Percentiles rank a stretch among this genome's conserved stretches.
These are phyloP conservation scores for Gallinago nigripennis DNA, from an alignment of 2,797 vertebrate species.

Conservation along the genomic window DNA sequence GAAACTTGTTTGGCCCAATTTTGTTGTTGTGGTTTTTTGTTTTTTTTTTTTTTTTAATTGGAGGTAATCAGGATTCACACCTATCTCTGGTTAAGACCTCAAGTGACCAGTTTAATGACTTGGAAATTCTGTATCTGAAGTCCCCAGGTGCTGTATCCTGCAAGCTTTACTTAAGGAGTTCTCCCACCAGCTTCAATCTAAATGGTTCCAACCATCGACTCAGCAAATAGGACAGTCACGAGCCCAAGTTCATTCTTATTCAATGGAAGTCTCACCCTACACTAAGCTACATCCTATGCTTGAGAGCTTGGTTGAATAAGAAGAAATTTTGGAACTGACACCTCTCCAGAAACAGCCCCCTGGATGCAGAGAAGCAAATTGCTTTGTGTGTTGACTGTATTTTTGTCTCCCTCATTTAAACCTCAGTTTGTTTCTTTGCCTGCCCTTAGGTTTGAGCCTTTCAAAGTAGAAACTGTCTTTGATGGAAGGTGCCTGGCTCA, in stretches of 20 bases:
- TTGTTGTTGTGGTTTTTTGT: not conserved
- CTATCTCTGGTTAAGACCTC: not conserved
- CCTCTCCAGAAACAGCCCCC: slow-evolving; percentile 1
- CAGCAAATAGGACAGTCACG: not conserved
- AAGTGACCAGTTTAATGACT: not conserved
- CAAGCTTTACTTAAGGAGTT: not conserved
- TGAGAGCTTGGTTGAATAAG: not conserved
- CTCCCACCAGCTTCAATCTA: not conserved
- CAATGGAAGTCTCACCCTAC: not conserved
- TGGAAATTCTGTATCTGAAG: not conserved
- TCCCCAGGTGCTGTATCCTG: not conserved
- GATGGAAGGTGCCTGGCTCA: not conserved
- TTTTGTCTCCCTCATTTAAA: slow-evolving; percentile 25
- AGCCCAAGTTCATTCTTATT: not conserved
- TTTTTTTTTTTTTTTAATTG: not conserved
- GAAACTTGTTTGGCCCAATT: not conserved
- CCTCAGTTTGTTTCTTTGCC: slow-evolving; percentile 16
- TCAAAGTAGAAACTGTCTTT: not conserved
- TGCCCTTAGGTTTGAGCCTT: slow-evolving; percentile 23
- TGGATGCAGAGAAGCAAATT: slow-evolving; percentile 13
- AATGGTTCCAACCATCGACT: not conserved
- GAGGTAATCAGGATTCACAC: not conserved
- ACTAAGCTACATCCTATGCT: not conserved
- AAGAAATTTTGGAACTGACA: not conserved
- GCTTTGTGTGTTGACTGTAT: not conserved